phyloP scores from a whole-genome alignment of 2,888 invertebrate species.

The Sussaba pulchella region DNA sequence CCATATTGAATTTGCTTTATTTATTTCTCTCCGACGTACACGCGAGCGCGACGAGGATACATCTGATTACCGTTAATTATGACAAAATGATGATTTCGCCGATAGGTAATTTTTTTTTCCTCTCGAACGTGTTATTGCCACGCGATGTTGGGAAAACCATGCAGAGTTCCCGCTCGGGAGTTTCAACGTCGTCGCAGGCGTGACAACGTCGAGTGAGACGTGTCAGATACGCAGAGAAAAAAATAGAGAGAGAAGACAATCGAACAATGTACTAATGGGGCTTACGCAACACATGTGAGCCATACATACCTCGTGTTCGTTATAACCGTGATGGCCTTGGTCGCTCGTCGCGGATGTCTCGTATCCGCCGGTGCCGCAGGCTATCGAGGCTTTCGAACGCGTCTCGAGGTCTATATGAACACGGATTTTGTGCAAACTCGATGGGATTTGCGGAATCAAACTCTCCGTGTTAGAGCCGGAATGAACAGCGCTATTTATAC shows the following conservation, averaged over 20 bases:
- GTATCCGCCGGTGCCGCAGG: constrained; percentile 20
- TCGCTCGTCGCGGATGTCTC: constrained; percentile 39
- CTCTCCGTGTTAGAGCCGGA: neutral
- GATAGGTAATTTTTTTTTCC: neutral
- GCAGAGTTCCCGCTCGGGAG: constrained; percentile 27
- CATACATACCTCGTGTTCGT: neutral
- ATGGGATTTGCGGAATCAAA: constrained; percentile 4
- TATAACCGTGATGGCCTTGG: constrained; percentile 24
- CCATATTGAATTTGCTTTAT: neutral
- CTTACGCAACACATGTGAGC: constrained; percentile 14
- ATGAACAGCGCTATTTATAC: neutral
- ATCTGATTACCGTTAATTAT: constrained; percentile 31
- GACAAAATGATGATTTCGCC: constrained; percentile 13
- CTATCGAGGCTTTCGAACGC: constrained; percentile 5
- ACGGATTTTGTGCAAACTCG: constrained; percentile 8
- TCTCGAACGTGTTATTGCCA: constrained; percentile 3
- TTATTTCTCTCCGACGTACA: neutral
- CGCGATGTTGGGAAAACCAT: constrained; percentile 5
- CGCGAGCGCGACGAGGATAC: constrained; percentile 1
- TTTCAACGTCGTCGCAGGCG: neutral
- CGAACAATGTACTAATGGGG: constrained; percentile 16
- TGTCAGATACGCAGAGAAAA: neutral
- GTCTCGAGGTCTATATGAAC: neutral
- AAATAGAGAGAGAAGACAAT: neutral
- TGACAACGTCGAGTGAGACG: neutral